Percentiles rank a stretch among this genome's conserved stretches.
phyloP scores from a whole-genome alignment of 2,113 vertebrate genomes.

The Odontesthes bonariensis region DNA sequence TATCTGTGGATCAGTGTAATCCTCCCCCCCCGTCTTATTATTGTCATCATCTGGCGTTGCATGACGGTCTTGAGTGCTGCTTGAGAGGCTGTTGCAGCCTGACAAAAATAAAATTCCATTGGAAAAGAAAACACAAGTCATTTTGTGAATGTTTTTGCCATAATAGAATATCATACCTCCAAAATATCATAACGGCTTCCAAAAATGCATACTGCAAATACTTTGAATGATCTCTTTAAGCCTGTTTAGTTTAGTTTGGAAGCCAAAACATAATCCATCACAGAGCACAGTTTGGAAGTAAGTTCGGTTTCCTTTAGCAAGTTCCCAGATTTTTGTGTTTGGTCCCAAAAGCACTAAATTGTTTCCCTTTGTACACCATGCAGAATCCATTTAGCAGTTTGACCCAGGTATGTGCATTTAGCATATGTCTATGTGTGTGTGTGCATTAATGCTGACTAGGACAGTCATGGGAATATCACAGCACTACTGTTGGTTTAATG shows the following conservation, averaged over 20 bases:
- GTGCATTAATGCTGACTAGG: conserved; percentile 42
- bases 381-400: conserved; percentile 34
- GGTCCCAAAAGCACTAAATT: conserved; percentile 4
- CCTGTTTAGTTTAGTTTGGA: conserved; percentile 2
- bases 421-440: conserved; percentile 5
- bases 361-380: not conserved
- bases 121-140: conserved; percentile 19
- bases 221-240: conserved; percentile 22
- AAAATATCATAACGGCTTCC: not conserved
- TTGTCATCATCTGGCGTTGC: conserved; percentile 38
- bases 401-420: conserved; percentile 55
- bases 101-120: conserved; percentile 14
- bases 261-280: conserved; percentile 18
- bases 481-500: conserved; percentile 68
- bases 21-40: conserved; percentile 23
- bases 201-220: conserved; percentile 21
- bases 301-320: not conserved
- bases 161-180: not conserved
- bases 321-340: not conserved
- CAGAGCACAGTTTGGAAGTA: not conserved
- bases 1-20: conserved; percentile 57
- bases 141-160: not conserved
- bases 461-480: conserved; percentile 55
- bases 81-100: conserved; percentile 32
- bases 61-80: conserved; percentile 4